Conservation (phyloP, 2,888 invertebrate species). For the Agrotis ipsilon region DNA sequence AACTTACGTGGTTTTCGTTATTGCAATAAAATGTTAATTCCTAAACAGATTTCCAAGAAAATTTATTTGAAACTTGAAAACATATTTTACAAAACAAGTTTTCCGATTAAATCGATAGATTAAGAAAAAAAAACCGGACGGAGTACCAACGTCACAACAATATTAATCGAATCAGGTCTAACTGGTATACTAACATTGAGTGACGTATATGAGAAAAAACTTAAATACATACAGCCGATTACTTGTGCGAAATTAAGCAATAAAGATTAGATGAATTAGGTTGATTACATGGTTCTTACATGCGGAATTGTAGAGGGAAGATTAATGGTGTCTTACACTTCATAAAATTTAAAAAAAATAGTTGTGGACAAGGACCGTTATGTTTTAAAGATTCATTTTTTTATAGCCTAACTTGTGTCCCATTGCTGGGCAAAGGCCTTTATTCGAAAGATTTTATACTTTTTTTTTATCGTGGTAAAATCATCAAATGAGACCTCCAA, state of each 20-base stretch:
- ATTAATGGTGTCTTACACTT: not conserved
- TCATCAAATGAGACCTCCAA: no score
- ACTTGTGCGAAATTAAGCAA: slow-evolving; percentile 9
- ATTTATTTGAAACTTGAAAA: not conserved
- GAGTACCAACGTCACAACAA: slow-evolving; percentile 11
- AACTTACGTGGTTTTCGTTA: not conserved
- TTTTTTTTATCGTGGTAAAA: no score
- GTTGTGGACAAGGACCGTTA: no score
- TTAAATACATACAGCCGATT: not conserved
- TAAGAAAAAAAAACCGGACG: not conserved
- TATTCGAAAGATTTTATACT: no score
- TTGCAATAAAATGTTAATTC: not conserved
- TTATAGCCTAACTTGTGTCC: no score
- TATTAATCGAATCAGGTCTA: not conserved
- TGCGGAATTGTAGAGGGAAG: not conserved
- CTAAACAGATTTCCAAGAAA: not conserved
- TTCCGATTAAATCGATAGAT: not conserved
- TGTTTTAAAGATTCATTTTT: no score
- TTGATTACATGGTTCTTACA: slow-evolving; percentile 11
- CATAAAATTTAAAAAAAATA: no score
- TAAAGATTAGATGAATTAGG: slow-evolving; percentile 1
- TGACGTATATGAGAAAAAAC: slow-evolving; percentile 23
- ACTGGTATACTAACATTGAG: slow-evolving; percentile 6
- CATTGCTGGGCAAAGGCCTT: no score
- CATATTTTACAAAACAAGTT: slow-evolving; percentile 8